Evolutionary conservation across 2,113 vertebrate genomes (phyloP).

Genomic region (Pipa parva): DNA sequence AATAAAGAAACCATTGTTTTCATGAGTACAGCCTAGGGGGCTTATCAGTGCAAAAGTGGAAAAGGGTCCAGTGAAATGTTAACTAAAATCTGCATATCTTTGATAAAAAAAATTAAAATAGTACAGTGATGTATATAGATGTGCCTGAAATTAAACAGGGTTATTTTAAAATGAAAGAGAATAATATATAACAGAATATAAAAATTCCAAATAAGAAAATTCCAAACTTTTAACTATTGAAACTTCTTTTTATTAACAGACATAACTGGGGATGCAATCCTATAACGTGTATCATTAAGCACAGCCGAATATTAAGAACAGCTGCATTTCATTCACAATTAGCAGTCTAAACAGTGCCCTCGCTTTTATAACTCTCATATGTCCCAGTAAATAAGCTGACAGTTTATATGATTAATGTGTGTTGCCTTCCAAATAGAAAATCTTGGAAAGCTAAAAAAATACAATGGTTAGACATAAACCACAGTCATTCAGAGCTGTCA

Average conservation of each 20-base stretch:
- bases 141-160: too few species aligned
- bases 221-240: too few species aligned
- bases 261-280: slow-evolving; percentile 8
- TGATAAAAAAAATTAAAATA: too few species aligned
- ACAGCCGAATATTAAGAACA: not conserved
- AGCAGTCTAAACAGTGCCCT: not conserved
- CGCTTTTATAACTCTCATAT: slow-evolving; percentile 6
- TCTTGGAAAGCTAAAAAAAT: not conserved
- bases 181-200: too few species aligned
- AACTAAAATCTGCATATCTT: too few species aligned
- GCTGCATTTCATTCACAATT: slow-evolving; percentile 7
- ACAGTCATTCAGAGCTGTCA: not conserved
- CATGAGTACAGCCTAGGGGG: too few species aligned
- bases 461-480: not conserved
- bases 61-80: too few species aligned
- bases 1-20: too few species aligned
- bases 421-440: not conserved
- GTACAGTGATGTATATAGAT: too few species aligned
- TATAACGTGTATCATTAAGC: not conserved
- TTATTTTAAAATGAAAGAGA: too few species aligned
- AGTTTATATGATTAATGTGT: slow-evolving; percentile 27
- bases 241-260: not conserved
- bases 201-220: not conserved
- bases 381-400: slow-evolving; percentile 18
- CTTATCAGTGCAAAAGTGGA: too few species aligned